A percentile compares a stretch with the other conserved stretches of the same genome.
Conservation (phyloP, 2,888 invertebrate genomes). For the Idaea straminata region DNA sequence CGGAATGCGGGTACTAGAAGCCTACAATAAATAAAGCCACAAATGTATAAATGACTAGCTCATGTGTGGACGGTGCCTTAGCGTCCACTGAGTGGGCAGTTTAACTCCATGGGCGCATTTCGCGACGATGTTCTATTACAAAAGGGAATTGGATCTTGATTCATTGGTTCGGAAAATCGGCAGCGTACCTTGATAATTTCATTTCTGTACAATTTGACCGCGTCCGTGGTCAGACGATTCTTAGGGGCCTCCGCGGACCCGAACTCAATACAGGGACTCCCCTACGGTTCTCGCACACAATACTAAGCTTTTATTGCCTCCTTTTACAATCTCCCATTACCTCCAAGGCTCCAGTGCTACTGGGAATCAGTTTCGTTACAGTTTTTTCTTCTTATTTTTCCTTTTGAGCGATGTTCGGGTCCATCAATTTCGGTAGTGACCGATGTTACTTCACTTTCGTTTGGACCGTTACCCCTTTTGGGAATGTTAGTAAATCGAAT, state of each 20-base stretch:
- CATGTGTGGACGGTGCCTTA: conserved; percentile 57
- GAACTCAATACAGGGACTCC: conserved; percentile 73
- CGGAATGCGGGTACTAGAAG: conserved; percentile 42
- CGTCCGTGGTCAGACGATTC: conserved; percentile 77
- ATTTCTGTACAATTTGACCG: conserved; percentile 81
- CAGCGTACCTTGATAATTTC: conserved; percentile 81
- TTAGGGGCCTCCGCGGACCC: conserved; percentile 71
- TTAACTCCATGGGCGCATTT: conserved; percentile 72
- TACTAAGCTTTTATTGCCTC: conserved; percentile 80
- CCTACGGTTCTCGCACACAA: conserved; percentile 76
- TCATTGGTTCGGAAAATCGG: conserved; percentile 81
- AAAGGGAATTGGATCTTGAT: conserved; percentile 81
- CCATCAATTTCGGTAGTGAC: conserved; percentile 57
- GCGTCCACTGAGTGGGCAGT: conserved; percentile 72
- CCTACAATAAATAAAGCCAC: conserved; percentile 41
- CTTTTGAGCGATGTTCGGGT: conserved; percentile 65
- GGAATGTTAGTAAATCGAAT: conserved; percentile 37
- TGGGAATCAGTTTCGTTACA: conserved; percentile 78
- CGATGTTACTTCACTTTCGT: conserved; percentile 41
- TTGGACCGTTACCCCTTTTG: conserved; percentile 37
- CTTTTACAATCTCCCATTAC: conserved; percentile 80
- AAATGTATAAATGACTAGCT: conserved; percentile 29
- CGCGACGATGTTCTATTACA: conserved; percentile 80
- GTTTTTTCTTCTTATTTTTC: conserved; percentile 66
- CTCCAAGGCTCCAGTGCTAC: conserved; percentile 68